Percentiles rank a stretch among this genome's conserved stretches.
phyloP scores from a whole-genome alignment of 2,797 vertebrate species.

The Clarias laeviceps region DNA sequence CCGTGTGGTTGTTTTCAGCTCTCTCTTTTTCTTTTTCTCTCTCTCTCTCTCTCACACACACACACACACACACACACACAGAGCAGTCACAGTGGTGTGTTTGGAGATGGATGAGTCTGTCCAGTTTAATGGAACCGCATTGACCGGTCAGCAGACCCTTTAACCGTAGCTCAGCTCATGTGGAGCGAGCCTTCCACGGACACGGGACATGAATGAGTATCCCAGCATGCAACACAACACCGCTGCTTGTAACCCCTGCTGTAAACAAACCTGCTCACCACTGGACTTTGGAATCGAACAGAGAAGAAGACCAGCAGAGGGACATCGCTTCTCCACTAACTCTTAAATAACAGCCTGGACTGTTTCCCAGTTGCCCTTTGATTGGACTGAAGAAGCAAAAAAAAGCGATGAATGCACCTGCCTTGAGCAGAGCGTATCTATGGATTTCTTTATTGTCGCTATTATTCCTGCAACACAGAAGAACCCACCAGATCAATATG shows the following conservation, averaged over 20 bases:
- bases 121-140: conserved; percentile 50
- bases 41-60: not conserved
- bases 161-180: conserved; percentile 42
- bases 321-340: conserved; percentile 12
- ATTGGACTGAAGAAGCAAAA: conserved; percentile 18
- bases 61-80: not conserved
- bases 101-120: conserved; percentile 52
- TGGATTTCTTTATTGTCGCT: conserved; percentile 38
- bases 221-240: conserved; percentile 26
- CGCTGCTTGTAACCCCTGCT: conserved; percentile 32
- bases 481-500: conserved; percentile 46
- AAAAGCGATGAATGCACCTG: conserved; percentile 3
- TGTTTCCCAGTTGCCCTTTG: conserved; percentile 45
- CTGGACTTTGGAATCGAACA: conserved; percentile 21
- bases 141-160: conserved; percentile 43
- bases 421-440: conserved; percentile 11
- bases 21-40: not conserved
- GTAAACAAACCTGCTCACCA: conserved; percentile 38
- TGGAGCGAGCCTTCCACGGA: conserved; percentile 26
- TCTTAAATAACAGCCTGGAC: conserved; percentile 42
- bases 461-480: conserved; percentile 30
- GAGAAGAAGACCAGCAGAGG: conserved; percentile 21
- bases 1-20: not conserved
- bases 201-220: conserved; percentile 27
- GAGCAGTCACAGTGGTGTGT: conserved; percentile 10